Evolutionary conservation across 2,888 invertebrate species (phyloP).

Genomic region (Chesias legatella): DNA sequence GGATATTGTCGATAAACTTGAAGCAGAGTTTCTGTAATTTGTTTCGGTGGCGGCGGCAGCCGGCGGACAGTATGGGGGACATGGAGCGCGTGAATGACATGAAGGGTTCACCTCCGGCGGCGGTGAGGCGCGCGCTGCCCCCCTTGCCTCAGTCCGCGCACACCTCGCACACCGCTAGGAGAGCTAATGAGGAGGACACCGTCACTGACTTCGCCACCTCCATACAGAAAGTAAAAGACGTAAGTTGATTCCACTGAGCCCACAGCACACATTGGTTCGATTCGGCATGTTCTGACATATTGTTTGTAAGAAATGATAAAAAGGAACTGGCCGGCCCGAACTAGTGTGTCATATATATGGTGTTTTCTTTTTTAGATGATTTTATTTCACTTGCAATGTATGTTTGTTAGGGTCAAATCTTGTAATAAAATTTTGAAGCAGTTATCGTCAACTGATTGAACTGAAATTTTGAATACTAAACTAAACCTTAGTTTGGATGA

Average conservation of each 20-base stretch:
- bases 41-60: conserved; percentile 83
- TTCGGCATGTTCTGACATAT: too few relatives aligned
- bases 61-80: conserved; percentile 43
- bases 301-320: too few relatives aligned
- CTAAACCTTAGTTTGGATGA: too few relatives aligned
- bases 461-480: too few relatives aligned
- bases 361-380: too few relatives aligned
- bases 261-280: too few relatives aligned
- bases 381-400: too few relatives aligned
- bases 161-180: conserved; percentile 44
- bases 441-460: too few relatives aligned
- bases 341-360: too few relatives aligned
- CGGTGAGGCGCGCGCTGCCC: conserved; percentile 64
- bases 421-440: too few relatives aligned
- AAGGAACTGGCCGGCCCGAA: too few relatives aligned
- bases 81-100: conserved; percentile 49
- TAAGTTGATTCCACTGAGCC: conserved; percentile 71
- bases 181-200: conserved; percentile 55
- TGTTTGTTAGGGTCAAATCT: too few relatives aligned
- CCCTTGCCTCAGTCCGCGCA: conserved; percentile 64
- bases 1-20: conserved; percentile 86
- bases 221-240: conserved; percentile 96
- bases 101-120: conserved; percentile 58
- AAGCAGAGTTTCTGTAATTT: conserved; percentile 93
- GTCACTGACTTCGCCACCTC: conserved; percentile 93